Conservation (phyloP, 2,888 invertebrate species). For the Sphaerophoria taeniata region DNA sequence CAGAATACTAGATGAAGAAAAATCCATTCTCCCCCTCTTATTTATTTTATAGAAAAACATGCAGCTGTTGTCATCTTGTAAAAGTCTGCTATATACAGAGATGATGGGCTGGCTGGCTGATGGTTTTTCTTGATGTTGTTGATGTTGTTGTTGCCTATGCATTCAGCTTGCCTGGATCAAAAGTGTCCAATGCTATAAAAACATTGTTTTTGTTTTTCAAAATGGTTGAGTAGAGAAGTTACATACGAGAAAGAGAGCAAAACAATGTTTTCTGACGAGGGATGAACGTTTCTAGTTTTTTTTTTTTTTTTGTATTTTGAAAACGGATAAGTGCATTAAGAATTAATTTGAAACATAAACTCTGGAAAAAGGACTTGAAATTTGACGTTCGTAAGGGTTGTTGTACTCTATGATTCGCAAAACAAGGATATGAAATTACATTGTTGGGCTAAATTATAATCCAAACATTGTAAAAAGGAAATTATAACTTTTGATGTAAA, state of each 20-base stretch:
- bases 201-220: slow-evolving; percentile 49
- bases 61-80: slow-evolving; percentile 71
- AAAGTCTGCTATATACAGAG: background rate
- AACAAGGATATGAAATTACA: too few species aligned
- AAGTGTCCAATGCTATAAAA: slow-evolving; percentile 58
- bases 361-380: background rate
- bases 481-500: too few species aligned
- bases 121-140: too few species aligned
- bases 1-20: background rate
- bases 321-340: slow-evolving; percentile 62
- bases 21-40: slow-evolving; percentile 56
- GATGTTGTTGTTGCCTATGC: too few species aligned
- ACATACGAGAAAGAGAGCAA: background rate
- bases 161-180: slow-evolving; percentile 22
- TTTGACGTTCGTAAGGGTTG: background rate
- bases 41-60: slow-evolving; percentile 64
- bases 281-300: background rate
- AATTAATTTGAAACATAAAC: slow-evolving; percentile 45
- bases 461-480: too few species aligned
- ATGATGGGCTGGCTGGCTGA: slow-evolving; percentile 5
- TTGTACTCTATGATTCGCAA: too few species aligned
- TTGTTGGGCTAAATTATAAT: too few species aligned
- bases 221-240: slow-evolving; percentile 17
- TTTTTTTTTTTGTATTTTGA: background rate
- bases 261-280: background rate